Evolutionary conservation across 2,888 invertebrate genomes (phyloP).

Genomic region (Biston stratarius): DNA sequence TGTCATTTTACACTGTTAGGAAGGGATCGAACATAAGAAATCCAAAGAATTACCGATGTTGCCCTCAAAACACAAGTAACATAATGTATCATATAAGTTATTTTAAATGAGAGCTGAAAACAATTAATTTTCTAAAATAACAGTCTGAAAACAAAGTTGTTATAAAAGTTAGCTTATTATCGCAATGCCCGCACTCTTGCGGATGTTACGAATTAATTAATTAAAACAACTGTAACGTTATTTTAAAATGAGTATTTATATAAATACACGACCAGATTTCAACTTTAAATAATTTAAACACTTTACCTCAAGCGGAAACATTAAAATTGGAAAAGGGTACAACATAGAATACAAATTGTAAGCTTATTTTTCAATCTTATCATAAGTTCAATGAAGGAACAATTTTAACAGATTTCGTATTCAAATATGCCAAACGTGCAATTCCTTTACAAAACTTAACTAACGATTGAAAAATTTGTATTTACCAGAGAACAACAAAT

Average conservation of each 20-base stretch:
- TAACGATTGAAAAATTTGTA: background rate
- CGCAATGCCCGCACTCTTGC: constrained; percentile 54
- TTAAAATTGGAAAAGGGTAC: constrained; percentile 18
- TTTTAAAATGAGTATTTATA: constrained; percentile 18
- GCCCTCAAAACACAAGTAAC: no score
- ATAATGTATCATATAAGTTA: background rate
- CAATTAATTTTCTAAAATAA: constrained; percentile 15
- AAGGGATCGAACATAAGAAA: background rate
- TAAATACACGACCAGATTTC: constrained; percentile 20
- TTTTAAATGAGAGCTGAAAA: constrained; percentile 3
- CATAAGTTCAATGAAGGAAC: background rate
- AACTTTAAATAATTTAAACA: constrained; percentile 19
- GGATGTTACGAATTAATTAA: constrained; percentile 39
- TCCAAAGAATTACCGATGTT: background rate
- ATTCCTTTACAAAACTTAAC: background rate
- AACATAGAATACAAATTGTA: constrained; percentile 18
- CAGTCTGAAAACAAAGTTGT: constrained; percentile 20
- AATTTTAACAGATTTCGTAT: background rate
- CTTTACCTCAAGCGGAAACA: constrained; percentile 29
- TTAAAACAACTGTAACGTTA: constrained; percentile 39
- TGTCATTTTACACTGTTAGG: no score
- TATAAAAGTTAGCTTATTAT: constrained; percentile 32
- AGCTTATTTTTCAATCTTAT: background rate
- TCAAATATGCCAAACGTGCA: background rate
- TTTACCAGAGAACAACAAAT: constrained; percentile 6